phyloP scores from a whole-genome alignment of 1,140 invertebrate genomes.

The Conopomorpha cramerella region DNA sequence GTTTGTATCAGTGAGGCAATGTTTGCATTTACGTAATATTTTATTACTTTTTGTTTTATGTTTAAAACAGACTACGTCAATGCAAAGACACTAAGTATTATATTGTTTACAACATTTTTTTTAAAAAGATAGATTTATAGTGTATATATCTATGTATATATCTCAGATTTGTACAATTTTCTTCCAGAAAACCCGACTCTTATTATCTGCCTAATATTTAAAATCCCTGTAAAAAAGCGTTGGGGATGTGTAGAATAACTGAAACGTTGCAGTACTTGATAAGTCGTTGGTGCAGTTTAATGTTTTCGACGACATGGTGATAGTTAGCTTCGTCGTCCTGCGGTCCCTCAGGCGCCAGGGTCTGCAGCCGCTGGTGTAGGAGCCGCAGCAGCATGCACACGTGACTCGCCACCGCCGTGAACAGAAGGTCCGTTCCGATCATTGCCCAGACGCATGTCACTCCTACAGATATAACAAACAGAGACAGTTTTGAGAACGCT shows the following conservation, averaged over 20 bases:
- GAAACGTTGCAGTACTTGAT: constrained; percentile 27
- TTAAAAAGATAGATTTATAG: too few species aligned
- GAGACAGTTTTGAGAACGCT: too few species aligned
- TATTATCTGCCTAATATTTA: too few species aligned
- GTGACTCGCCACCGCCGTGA: constrained; percentile 44
- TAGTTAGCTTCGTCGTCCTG: constrained; percentile 26
- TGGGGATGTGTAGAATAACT: not conserved
- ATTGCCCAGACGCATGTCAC: constrained; percentile 45
- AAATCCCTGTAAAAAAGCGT: not conserved
- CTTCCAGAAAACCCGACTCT: too few species aligned
- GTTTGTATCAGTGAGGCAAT: too few species aligned
- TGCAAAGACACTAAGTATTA: too few species aligned
- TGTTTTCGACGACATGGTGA: constrained; percentile 25
- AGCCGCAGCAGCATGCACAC: constrained; percentile 32
- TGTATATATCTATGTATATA: too few species aligned
- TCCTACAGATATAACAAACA: constrained; percentile 29
- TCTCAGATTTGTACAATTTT: too few species aligned
- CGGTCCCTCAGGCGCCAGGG: constrained; percentile 15
- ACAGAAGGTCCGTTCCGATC: constrained; percentile 39
- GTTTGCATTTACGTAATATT: too few species aligned
- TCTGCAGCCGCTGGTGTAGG: constrained; percentile 27
- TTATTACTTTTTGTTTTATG: too few species aligned
- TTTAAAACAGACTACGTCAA: too few species aligned
- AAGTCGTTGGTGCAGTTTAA: constrained; percentile 43
- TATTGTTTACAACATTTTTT: too few species aligned